Evolutionary conservation across 2,888 invertebrate species (phyloP), one percentile per base, ranked within the genome.

Genomic region (Amiota minor): DNA sequence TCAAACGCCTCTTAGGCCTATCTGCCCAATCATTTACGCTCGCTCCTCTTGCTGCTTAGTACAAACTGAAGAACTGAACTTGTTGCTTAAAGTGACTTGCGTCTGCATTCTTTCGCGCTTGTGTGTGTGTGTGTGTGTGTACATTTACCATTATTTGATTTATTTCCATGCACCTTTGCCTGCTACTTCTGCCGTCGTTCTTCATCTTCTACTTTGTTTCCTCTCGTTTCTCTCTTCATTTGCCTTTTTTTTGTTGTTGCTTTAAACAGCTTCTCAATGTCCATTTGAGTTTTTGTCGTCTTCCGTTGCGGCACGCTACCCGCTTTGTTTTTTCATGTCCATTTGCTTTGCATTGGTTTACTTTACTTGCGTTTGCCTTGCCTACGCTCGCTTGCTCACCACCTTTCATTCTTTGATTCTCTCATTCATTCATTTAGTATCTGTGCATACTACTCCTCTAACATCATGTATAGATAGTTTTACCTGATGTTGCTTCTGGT

Each of bases 131-230:
- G 6, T n/a, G n/a, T 6, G 35, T 35, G 35, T 59, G 16, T 20
- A 16, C 10, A 20, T 59, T 59, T 10, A 59, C 20, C 11, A 20
- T 18, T 69, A 35, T 69, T 56, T 69, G 35, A 69, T 69, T 56
- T 69, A 45, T 69, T 55, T 56, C 14, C 53, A 56, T 56, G 45
- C 69, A 56, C 35, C 35, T 69, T 69, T 69, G 35, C 35, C 35
- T 35, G 35, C 35, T 35, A 35, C 35, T 35, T n/a, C 23, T 67
- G 49, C n/a, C 64, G 45, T 45, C 64, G 45, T 45, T 45, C n/a
- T 18, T 35, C 35, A 35, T 61, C 61, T 23, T 61, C 9, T 61
- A 18, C 35, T 45, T 35, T 6, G 35, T 35, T 35, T 23, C 6
- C 35, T 8, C 35, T 35, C 6, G 2, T 35, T 23, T n/a, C 2